These are phyloP conservation scores for Erinaceus europaeus DNA, from an alignment of 2,113 vertebrate species.

Conservation along the genomic window DNA sequence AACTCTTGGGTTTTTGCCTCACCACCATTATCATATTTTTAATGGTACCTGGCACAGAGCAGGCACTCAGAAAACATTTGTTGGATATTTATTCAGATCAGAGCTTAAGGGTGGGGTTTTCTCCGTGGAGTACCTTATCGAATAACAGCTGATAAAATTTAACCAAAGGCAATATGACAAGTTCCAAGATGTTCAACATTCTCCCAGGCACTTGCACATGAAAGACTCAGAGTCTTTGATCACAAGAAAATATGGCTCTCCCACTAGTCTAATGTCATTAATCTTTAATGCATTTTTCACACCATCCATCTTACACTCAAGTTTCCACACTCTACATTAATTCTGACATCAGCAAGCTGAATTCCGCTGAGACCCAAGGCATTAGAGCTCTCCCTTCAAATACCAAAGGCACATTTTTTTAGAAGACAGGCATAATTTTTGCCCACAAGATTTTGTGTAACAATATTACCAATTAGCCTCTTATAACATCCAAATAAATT, in stretches of 20 bases:
- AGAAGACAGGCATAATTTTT: slow-evolving; percentile 66
- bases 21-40: not conserved
- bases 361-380: slow-evolving; percentile 58
- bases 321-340: slow-evolving; percentile 66
- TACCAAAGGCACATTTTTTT: slow-evolving; percentile 54
- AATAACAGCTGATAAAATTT: slow-evolving; percentile 51
- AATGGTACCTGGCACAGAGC: not conserved
- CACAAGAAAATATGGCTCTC: slow-evolving; percentile 60
- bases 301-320: slow-evolving; percentile 52
- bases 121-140: slow-evolving; percentile 24
- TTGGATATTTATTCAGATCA: slow-evolving; percentile 20
- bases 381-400: slow-evolving; percentile 48
- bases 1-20: not conserved
- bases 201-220: slow-evolving; percentile 58
- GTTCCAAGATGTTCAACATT: slow-evolving; percentile 59
- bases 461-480: slow-evolving; percentile 71
- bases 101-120: not conserved
- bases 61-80: slow-evolving; percentile 12
- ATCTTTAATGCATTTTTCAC: slow-evolving; percentile 62
- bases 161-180: slow-evolving; percentile 50
- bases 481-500: slow-evolving; percentile 63
- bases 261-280: slow-evolving; percentile 55
- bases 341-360: slow-evolving; percentile 64
- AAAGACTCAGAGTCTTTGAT: slow-evolving; percentile 71
- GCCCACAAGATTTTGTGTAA: slow-evolving; percentile 60